A percentile compares a stretch with the other conserved stretches of the same genome.
phyloP scores from a whole-genome alignment of 1,140 invertebrate species.

The Hylyphantes graminicola region DNA sequence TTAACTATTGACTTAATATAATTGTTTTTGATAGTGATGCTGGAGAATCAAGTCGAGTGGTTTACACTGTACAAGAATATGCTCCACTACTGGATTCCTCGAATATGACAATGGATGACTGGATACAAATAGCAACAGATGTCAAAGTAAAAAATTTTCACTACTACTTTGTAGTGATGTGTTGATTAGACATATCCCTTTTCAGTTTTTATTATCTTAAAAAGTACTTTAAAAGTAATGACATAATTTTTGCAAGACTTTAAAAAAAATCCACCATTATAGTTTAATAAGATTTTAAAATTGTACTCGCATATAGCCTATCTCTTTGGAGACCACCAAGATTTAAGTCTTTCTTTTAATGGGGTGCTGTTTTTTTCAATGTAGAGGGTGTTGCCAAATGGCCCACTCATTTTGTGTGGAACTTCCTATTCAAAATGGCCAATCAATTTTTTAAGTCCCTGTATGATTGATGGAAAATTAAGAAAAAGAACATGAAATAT shows the following conservation, averaged over 20 bases:
- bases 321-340: too few species aligned
- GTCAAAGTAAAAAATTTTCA: slow-evolving; percentile 77
- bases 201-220: neutral
- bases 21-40: slow-evolving; percentile 59
- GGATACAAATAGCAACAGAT: slow-evolving; percentile 88
- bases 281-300: too few species aligned
- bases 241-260: neutral
- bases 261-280: too few species aligned
- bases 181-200: neutral
- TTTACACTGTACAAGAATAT: slow-evolving; percentile 89
- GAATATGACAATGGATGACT: slow-evolving; percentile 92
- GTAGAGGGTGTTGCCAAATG: too few species aligned
- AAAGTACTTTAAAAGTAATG: neutral
- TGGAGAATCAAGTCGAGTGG: slow-evolving; percentile 70
- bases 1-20: slow-evolving; percentile 27
- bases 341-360: too few species aligned
- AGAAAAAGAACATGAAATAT: too few species aligned
- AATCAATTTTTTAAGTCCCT: too few species aligned
- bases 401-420: too few species aligned
- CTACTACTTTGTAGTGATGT: neutral
- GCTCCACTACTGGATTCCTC: slow-evolving; percentile 89
- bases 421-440: too few species aligned
- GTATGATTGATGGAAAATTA: too few species aligned
- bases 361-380: too few species aligned
- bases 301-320: too few species aligned